Percentiles rank a stretch among this genome's conserved stretches.
These are phyloP conservation scores for Drosophila littoralis DNA, from an alignment of 1,140 invertebrate genomes.

Conservation along the genomic window DNA sequence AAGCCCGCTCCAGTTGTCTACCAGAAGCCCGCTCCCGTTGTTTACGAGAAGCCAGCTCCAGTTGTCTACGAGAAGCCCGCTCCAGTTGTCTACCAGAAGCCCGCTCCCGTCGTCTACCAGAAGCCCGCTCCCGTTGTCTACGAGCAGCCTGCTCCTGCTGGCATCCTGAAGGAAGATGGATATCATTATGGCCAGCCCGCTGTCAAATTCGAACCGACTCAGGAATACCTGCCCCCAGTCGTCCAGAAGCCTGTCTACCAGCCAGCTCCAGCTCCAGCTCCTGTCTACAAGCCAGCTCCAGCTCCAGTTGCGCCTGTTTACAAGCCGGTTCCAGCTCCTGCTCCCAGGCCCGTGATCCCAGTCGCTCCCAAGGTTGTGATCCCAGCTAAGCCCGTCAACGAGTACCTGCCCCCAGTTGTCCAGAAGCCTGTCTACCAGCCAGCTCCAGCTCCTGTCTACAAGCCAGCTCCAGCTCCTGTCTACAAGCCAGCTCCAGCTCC, in stretches of 20 bases:
- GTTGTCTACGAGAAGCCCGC: slow-evolving; percentile 25
- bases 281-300: slow-evolving; percentile 16
- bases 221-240: slow-evolving; percentile 31
- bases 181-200: slow-evolving; percentile 61
- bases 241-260: slow-evolving; percentile 10
- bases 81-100: slow-evolving; percentile 13
- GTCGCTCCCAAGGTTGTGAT: slow-evolving; percentile 23
- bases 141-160: slow-evolving; percentile 36
- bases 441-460: background rate
- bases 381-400: slow-evolving; percentile 21
- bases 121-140: slow-evolving; percentile 19
- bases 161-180: slow-evolving; percentile 62
- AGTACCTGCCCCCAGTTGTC: slow-evolving; percentile 39
- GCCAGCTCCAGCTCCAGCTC: background rate
- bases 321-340: background rate
- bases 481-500: slow-evolving; percentile 21
- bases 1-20: slow-evolving; percentile 27
- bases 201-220: slow-evolving; percentile 38
- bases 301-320: slow-evolving; percentile 11
- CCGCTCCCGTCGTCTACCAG: slow-evolving; percentile 26
- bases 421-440: slow-evolving; percentile 24
- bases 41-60: slow-evolving; percentile 21
- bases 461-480: slow-evolving; percentile 4
- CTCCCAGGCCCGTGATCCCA: slow-evolving; percentile 1
- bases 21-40: slow-evolving; percentile 17